phyloP scores from a whole-genome alignment of 2,797 vertebrate genomes.

The Zalophus californianus region DNA sequence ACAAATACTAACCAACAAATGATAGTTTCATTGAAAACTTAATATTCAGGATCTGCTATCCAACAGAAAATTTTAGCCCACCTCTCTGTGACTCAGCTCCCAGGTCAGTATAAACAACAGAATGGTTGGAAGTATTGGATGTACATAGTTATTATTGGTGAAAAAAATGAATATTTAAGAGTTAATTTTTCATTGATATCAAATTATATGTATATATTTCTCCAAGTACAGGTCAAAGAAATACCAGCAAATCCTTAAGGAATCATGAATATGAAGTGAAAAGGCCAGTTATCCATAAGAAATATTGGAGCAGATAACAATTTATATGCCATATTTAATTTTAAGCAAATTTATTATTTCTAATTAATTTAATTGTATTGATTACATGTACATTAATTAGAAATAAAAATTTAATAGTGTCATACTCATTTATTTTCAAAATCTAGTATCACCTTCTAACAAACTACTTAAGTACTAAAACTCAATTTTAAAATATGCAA shows the following conservation, averaged over 20 bases:
- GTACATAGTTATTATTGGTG: neutral
- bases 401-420: neutral
- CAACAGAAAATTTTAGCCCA: neutral
- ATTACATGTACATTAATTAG: neutral
- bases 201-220: neutral
- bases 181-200: neutral
- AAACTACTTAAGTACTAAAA: neutral
- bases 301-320: neutral
- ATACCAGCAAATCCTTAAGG: neutral
- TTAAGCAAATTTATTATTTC: neutral
- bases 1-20: neutral
- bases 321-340: neutral
- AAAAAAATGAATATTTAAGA: neutral
- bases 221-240: neutral
- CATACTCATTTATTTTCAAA: neutral
- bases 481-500: neutral
- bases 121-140: neutral
- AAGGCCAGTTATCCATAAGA: neutral
- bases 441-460: neutral
- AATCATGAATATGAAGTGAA: neutral
- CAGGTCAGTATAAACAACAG: neutral
- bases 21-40: neutral
- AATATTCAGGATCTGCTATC: neutral
- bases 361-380: neutral
- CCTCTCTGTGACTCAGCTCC: neutral